Evolutionary conservation across 2,113 vertebrate genomes (phyloP).

Genomic region (Pachypanchax playfairii): DNA sequence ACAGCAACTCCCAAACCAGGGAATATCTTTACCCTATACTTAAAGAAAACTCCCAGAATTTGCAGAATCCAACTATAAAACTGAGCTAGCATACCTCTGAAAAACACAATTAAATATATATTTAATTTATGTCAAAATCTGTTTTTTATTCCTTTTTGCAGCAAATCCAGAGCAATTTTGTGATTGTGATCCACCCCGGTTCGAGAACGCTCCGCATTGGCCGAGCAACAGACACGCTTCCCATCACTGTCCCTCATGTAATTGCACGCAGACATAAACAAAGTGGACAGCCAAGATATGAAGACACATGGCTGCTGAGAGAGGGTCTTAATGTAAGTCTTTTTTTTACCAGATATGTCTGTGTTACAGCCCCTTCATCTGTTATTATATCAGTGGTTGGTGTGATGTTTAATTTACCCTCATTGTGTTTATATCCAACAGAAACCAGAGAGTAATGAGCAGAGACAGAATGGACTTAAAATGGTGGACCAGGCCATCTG

Average conservation of each 20-base stretch:
- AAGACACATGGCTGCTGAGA: conserved; percentile 89
- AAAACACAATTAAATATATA: no score
- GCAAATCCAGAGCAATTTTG: conserved; percentile 97
- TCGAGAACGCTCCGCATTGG: conserved; percentile 89
- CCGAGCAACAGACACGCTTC: conserved; percentile 92
- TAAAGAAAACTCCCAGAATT: no score
- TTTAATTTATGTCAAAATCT: background rate
- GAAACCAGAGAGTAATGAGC: conserved; percentile 95
- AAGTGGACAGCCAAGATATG: conserved; percentile 83
- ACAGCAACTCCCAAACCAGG: no score
- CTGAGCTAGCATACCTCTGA: no score
- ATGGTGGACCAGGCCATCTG: conserved; percentile 99
- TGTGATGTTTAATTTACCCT: background rate
- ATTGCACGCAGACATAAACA: conserved; percentile 92
- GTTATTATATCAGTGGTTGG: fast-evolving
- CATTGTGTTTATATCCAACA: conserved; percentile 47
- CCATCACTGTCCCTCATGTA: conserved; percentile 87
- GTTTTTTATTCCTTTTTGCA: conserved; percentile 58
- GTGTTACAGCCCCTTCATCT: background rate
- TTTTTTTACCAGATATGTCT: background rate
- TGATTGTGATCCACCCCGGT: conserved; percentile 93
- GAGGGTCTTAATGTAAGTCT: conserved; percentile 90
- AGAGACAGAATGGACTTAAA: conserved; percentile 97
- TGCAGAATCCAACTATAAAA: no score
- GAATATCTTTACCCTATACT: no score